Percentiles rank a stretch among this genome's conserved stretches.
Evolutionary conservation across 1,140 invertebrate species (phyloP).

Genomic region (Parapsyche elsis): DNA sequence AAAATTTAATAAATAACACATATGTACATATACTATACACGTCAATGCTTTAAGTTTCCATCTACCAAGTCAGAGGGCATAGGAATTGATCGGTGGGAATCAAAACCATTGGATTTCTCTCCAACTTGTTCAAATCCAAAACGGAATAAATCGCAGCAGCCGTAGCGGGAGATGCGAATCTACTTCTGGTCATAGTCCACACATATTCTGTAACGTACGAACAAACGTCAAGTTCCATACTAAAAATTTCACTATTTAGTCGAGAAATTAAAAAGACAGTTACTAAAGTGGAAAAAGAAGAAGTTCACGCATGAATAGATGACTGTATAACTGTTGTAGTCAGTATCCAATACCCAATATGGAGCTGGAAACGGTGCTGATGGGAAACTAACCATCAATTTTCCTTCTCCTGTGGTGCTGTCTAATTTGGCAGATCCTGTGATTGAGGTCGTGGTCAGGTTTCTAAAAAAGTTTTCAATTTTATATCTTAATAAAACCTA

Average conservation of each 20-base stretch:
- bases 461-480: too few relatives aligned
- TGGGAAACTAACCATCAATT: too few relatives aligned
- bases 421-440: too few relatives aligned
- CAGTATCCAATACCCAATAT: slow-evolving; percentile 73
- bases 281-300: slow-evolving; percentile 15
- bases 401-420: too few relatives aligned
- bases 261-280: background rate
- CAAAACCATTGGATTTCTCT: background rate
- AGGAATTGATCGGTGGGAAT: background rate
- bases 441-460: too few relatives aligned
- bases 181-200: slow-evolving; percentile 69
- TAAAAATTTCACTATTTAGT: background rate
- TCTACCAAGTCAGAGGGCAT: background rate
- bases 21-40: too few relatives aligned
- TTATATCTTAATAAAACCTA: too few relatives aligned
- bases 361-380: too few relatives aligned
- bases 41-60: too few relatives aligned
- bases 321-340: slow-evolving; percentile 74
- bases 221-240: background rate
- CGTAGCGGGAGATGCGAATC: slow-evolving; percentile 63
- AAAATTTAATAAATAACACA: too few relatives aligned
- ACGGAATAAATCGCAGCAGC: slow-evolving; percentile 11
- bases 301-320: slow-evolving; percentile 74
- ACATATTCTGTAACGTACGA: slow-evolving; percentile 63
- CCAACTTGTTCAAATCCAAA: background rate